Conservation (phyloP, 2,113 vertebrate genomes). For the Poicephalus meyeri region DNA sequence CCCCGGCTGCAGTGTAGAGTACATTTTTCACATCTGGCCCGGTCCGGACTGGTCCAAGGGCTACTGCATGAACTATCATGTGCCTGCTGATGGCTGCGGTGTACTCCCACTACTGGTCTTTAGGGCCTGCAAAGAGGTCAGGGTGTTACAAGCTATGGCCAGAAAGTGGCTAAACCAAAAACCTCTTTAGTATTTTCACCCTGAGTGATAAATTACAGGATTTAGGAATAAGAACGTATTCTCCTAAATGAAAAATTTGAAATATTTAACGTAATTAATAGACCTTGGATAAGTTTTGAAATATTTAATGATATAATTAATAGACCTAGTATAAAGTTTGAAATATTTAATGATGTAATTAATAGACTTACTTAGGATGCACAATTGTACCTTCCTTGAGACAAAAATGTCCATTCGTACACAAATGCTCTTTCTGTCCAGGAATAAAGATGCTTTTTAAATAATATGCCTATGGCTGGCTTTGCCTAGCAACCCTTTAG, state of each 20-base stretch:
- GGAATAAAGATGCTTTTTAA: not conserved
- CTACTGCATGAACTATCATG: too few relatives aligned
- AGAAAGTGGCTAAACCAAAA: not conserved
- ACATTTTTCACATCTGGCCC: too few relatives aligned
- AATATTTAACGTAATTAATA: not conserved
- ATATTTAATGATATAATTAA: not conserved
- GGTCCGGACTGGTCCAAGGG: too few relatives aligned
- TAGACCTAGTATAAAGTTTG: not conserved
- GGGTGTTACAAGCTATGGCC: not conserved
- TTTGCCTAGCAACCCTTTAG: not conserved
- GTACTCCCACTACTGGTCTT: not conserved
- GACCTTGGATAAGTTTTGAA: not conserved
- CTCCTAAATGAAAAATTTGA: not conserved
- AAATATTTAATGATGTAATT: not conserved
- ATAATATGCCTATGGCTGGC: not conserved
- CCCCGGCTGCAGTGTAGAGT: too few relatives aligned
- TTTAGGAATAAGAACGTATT: fast-evolving
- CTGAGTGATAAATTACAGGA: fast-evolving
- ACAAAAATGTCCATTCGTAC: not conserved
- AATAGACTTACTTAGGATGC: not conserved
- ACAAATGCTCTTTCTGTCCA: not conserved
- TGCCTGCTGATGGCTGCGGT: fast-evolving
- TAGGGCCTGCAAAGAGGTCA: constrained; percentile 46
- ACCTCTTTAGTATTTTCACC: not conserved
- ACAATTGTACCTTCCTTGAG: not conserved